Conservation (phyloP, 2,797 vertebrate genomes). For the Acipenser oxyrinchus region DNA sequence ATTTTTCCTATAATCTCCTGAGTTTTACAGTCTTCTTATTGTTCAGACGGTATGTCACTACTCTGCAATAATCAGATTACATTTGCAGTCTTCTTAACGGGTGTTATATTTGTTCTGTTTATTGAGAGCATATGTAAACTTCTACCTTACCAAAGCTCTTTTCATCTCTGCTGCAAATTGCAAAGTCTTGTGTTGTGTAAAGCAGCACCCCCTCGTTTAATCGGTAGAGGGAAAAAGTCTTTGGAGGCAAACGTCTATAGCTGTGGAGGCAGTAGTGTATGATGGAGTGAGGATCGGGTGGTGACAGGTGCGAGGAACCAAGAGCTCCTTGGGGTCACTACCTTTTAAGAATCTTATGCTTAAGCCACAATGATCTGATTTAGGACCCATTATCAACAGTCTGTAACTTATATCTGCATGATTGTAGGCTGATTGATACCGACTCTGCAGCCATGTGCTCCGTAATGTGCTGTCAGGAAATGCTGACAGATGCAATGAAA, state of each 20-base stretch:
- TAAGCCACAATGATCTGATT: constrained; percentile 57
- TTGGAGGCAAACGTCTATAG: neutral
- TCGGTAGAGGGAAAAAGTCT: too few relatives aligned
- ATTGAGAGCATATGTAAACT: too few relatives aligned
- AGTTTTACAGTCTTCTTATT: too few relatives aligned
- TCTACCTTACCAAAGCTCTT: too few relatives aligned
- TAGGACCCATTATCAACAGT: constrained; percentile 61
- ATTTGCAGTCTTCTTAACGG: too few relatives aligned
- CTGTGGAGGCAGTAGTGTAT: neutral
- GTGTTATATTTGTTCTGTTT: too few relatives aligned
- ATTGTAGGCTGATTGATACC: constrained; percentile 60
- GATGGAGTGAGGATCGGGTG: constrained; percentile 19
- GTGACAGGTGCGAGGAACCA: constrained; percentile 35
- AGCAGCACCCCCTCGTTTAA: too few relatives aligned
- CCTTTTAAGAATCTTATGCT: constrained; percentile 51
- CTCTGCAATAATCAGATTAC: too few relatives aligned
- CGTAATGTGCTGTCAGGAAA: constrained; percentile 63
- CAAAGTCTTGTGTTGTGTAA: too few relatives aligned
- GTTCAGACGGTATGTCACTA: too few relatives aligned
- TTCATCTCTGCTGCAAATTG: too few relatives aligned
- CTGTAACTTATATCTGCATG: constrained; percentile 60
- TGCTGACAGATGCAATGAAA: constrained; percentile 75
- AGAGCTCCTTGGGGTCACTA: constrained; percentile 36
- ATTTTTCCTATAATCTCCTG: too few relatives aligned
- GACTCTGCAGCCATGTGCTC: constrained; percentile 59